A percentile compares a stretch with the other conserved stretches of the same genome.
These are phyloP conservation scores for Sandelia bainsii DNA, from an alignment of 2,797 vertebrate species.

Conservation along the genomic window DNA sequence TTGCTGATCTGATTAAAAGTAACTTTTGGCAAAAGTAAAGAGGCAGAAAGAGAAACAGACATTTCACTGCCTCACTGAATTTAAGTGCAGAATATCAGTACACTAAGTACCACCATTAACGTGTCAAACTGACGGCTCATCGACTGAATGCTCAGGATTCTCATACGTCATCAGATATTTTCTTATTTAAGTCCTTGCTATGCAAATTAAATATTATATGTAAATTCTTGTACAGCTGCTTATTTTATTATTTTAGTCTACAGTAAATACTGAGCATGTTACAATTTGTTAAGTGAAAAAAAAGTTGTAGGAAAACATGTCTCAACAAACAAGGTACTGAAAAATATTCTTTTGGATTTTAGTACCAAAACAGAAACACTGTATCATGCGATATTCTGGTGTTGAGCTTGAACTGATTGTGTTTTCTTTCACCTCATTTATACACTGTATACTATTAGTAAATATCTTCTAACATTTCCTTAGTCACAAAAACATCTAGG, in stretches of 20 bases:
- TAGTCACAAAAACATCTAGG: slow-evolving; percentile 11
- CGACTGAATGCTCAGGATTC: background rate
- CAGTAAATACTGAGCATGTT: background rate
- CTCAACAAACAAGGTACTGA: too few species aligned
- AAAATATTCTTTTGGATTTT: background rate
- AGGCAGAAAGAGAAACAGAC: slow-evolving; percentile 10
- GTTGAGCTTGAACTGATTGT: too few species aligned
- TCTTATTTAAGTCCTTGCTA: background rate
- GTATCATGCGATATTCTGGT: too few species aligned
- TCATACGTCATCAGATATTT: background rate
- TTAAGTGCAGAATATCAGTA: too few species aligned
- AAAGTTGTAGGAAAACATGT: background rate
- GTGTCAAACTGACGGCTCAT: background rate
- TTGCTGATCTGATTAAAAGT: slow-evolving; percentile 51
- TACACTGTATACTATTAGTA: too few species aligned
- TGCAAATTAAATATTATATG: background rate
- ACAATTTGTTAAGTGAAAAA: background rate
- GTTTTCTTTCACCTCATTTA: too few species aligned
- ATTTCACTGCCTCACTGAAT: too few species aligned
- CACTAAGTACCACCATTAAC: background rate
- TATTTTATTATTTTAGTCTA: background rate
- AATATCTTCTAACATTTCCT: background rate
- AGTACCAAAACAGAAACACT: too few species aligned
- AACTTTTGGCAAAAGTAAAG: slow-evolving; percentile 30
- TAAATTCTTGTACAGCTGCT: background rate